Evolutionary conservation across 2,888 invertebrate genomes (phyloP).

Genomic region (Acanthosepion lycidas): DNA sequence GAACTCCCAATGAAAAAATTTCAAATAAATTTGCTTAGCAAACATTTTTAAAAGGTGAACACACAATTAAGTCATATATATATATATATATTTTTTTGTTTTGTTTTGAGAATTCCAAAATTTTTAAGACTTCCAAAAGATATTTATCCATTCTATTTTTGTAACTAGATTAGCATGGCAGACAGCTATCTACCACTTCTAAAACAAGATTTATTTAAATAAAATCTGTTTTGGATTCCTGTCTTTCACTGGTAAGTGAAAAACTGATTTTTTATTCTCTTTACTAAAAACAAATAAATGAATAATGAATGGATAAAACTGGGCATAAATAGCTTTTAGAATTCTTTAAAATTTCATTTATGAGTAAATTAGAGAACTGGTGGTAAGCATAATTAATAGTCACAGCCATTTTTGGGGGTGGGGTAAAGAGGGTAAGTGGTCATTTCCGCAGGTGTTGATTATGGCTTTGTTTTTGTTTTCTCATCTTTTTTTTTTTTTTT

Average conservation of each 20-base stretch:
- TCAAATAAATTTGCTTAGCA: conserved; percentile 22
- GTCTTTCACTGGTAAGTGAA: too few species aligned
- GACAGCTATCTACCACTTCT: neutral
- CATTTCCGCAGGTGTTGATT: neutral
- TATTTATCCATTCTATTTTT: neutral
- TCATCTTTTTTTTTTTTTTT: neutral
- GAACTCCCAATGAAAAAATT: neutral
- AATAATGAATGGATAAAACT: neutral
- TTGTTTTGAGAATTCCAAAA: neutral
- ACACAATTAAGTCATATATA: neutral
- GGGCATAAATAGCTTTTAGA: neutral
- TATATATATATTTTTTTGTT: neutral
- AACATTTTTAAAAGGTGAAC: neutral
- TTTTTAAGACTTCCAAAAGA: neutral
- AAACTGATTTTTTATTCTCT: neutral
- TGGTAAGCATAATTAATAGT: neutral
- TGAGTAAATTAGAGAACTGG: neutral
- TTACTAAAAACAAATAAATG: neutral
- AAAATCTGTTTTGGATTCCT: too few species aligned
- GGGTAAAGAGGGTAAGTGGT: neutral
- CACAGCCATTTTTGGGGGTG: neutral
- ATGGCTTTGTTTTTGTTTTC: neutral
- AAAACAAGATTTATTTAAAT: neutral
- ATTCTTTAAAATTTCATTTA: neutral
- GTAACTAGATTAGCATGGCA: neutral